Conservation (phyloP, 1,140 invertebrate species). For the Cydia strobilella region DNA sequence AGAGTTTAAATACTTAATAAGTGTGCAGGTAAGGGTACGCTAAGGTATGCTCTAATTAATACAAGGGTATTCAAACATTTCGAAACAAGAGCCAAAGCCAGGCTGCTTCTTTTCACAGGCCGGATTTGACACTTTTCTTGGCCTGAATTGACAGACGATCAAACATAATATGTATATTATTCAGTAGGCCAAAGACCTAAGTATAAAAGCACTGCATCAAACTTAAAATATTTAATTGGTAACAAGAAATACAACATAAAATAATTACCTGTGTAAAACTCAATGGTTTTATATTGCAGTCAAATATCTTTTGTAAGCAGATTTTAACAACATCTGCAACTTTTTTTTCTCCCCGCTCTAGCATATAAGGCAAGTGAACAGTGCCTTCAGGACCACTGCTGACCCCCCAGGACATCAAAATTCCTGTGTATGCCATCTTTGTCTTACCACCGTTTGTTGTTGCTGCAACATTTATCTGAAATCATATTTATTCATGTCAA, state of each 20-base stretch:
- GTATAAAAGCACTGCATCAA: no score
- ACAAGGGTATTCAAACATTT: no score
- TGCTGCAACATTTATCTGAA: slow-evolving; percentile 65
- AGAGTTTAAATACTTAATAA: no score
- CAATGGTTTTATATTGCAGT: slow-evolving; percentile 70
- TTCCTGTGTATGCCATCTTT: slow-evolving; percentile 60
- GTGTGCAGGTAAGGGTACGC: no score
- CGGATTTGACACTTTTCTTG: no score
- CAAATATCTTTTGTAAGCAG: slow-evolving; percentile 66
- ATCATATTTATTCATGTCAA: slow-evolving; percentile 21
- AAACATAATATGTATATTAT: no score
- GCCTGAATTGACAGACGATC: no score
- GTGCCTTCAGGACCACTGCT: slow-evolving; percentile 46
- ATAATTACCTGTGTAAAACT: slow-evolving; percentile 67
- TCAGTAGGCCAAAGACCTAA: no score
- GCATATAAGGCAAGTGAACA: slow-evolving; percentile 68
- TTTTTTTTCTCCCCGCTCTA: slow-evolving; percentile 66
- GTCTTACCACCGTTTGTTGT: slow-evolving; percentile 46
- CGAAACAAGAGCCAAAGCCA: no score
- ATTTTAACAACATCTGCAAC: slow-evolving; percentile 58
- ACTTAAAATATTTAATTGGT: not conserved
- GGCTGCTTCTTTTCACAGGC: no score
- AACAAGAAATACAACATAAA: slow-evolving; percentile 23
- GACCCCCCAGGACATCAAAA: slow-evolving; percentile 71
- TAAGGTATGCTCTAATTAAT: no score